These are phyloP conservation scores for Hemiprocne comata DNA, from an alignment of 2,113 vertebrate species.

Conservation along the genomic window DNA sequence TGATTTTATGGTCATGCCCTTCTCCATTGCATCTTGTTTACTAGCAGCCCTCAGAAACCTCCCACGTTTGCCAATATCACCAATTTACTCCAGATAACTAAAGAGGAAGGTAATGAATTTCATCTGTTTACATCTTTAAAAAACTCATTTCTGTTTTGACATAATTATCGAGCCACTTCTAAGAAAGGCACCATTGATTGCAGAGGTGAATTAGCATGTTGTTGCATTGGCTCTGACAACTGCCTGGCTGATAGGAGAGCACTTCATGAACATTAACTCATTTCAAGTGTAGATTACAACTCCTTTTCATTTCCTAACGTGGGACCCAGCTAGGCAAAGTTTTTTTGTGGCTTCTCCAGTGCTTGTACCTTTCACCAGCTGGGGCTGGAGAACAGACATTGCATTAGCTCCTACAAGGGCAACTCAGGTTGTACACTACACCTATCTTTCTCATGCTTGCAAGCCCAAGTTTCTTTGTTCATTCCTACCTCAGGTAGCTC, in stretches of 20 bases:
- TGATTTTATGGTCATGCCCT: neutral
- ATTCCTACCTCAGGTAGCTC: accelerated
- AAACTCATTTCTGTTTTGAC: neutral
- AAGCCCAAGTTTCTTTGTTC: neutral
- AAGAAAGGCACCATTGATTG: constrained; percentile 40
- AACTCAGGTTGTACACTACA: neutral
- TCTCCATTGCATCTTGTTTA: accelerated
- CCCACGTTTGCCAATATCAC: neutral
- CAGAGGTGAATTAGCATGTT: constrained; percentile 30
- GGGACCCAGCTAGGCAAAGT: neutral
- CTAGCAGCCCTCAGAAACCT: neutral
- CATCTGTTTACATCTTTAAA: constrained; percentile 18
- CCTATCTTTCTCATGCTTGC: neutral
- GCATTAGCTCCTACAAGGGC: no score
- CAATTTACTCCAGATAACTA: neutral
- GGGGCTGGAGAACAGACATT: neutral
- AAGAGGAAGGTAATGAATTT: neutral
- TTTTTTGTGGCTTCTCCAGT: neutral
- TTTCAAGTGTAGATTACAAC: constrained; percentile 8
- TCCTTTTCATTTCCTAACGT: neutral
- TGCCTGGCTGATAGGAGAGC: neutral
- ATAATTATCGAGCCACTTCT: neutral
- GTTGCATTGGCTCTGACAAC: neutral
- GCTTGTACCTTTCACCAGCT: neutral
- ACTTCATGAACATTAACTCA: neutral